Evolutionary conservation across 2,113 vertebrate genomes (phyloP).

Genomic region (Campylomormyrus numenius): DNA sequence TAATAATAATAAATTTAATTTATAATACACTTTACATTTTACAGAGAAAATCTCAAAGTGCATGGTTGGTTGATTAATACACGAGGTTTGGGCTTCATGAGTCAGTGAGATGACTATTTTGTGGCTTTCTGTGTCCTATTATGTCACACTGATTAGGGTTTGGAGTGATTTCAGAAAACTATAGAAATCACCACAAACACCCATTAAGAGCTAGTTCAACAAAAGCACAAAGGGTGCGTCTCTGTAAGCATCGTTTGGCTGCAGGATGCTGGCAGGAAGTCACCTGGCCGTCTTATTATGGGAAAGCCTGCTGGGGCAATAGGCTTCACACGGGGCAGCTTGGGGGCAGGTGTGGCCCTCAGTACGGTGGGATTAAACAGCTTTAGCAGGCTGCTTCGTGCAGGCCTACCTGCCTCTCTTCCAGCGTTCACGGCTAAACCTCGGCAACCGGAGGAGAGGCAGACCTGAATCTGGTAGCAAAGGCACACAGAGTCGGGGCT

Average conservation of each 20-base stretch:
- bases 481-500: background rate
- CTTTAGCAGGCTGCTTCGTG: background rate
- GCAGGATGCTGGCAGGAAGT: background rate
- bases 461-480: background rate
- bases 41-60: too few species aligned
- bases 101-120: background rate
- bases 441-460: background rate
- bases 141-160: background rate
- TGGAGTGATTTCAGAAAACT: background rate
- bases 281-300: background rate
- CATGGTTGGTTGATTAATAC: background rate
- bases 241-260: background rate
- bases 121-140: background rate
- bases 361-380: background rate
- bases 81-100: background rate
- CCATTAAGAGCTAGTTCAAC: background rate
- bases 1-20: too few species aligned
- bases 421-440: background rate
- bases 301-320: background rate
- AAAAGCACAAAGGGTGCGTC: background rate
- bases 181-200: background rate
- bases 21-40: too few species aligned
- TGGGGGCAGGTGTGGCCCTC: background rate
- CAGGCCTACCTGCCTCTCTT: background rate
- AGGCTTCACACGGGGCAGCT: background rate